These are phyloP conservation scores for Phaethornis superciliosus DNA, from an alignment of 2,113 vertebrate species.

Conservation along the genomic window DNA sequence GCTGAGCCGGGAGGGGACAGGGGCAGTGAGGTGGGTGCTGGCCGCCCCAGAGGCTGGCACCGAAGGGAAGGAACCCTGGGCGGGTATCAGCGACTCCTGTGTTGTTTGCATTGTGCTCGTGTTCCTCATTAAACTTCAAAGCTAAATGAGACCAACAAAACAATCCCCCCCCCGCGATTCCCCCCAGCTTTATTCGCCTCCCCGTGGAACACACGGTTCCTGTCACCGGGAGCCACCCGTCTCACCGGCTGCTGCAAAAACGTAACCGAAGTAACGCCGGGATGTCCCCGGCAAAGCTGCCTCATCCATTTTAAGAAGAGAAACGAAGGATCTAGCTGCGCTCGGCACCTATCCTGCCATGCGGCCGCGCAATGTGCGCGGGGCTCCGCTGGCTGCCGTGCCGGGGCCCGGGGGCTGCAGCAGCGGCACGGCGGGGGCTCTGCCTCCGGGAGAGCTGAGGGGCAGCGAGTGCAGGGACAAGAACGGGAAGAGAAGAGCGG, in stretches of 20 bases:
- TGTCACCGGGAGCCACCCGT: not conserved
- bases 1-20: not conserved
- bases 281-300: not conserved
- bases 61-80: rapidly evolving
- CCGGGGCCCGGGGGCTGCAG: not conserved
- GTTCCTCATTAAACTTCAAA: not conserved
- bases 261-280: not conserved
- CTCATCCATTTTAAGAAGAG: rapidly evolving
- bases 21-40: not conserved
- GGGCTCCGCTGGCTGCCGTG: not conserved
- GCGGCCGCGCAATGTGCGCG: not conserved
- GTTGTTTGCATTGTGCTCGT: rapidly evolving
- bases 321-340: not conserved
- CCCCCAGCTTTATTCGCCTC: not conserved
- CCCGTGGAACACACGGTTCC: not conserved
- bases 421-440: not conserved
- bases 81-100: rapidly evolving
- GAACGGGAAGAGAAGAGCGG: not conserved
- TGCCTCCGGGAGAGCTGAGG: not conserved
- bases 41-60: not conserved
- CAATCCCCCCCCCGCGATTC: rapidly evolving
- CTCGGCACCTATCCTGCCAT: not conserved
- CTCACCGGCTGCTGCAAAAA: not conserved
- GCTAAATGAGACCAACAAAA: not conserved
- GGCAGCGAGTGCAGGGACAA: not conserved